Base-by-base conservation (phyloP, 2,888 invertebrate genomes). In the Bugulina stolonifera region DNA sequence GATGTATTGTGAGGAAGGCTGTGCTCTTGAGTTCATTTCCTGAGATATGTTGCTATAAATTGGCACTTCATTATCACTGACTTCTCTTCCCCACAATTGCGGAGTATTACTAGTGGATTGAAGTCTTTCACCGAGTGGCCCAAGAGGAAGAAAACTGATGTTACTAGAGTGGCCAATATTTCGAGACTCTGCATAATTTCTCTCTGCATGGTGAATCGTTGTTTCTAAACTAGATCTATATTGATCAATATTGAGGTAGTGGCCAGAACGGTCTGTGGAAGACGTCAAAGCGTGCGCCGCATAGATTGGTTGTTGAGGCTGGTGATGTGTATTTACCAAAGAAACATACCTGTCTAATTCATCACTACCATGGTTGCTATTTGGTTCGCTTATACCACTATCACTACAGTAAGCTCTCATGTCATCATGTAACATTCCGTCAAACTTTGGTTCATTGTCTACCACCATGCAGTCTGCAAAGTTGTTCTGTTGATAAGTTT, bases 341-440 rank as follows among this genome's bases (percentile, higher is more conserved):
- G 64, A 29, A 29, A 32, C 32, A 34, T 32, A 32, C 14, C 10
- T 27, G 32, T 64, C 64, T 34, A 64, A 5, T 27, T 64, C 64
- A 32, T 64, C 70, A 54, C 70, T 70, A n/a, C n/a, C n/a, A 23
- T 54, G 70, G n/a, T 54, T 54, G 52, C 70, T 70, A 52, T 54
- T 54, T 18, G 70, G 70, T 52, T 70, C 70, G 29, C 70, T 70
- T 2, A 70, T 70, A 23, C 70, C 70, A 29, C 70, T 70, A 32
- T 70, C 70, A 29, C 70, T 70, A 52, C 54, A 54, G 10, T 27
- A 25, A 2, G 32, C 70, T 43, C 34, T 64, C 25, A 64, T 32
- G 5, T 64, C 64, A 14, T 64, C 64, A 57, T 57, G 5, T n/a
- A 57, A 18, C 57, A n/a, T 23, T n/a, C 22, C 14, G 18, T 18